These are phyloP conservation scores for Erannis defoliaria DNA, from an alignment of 2,888 invertebrate genomes.

Conservation along the genomic window DNA sequence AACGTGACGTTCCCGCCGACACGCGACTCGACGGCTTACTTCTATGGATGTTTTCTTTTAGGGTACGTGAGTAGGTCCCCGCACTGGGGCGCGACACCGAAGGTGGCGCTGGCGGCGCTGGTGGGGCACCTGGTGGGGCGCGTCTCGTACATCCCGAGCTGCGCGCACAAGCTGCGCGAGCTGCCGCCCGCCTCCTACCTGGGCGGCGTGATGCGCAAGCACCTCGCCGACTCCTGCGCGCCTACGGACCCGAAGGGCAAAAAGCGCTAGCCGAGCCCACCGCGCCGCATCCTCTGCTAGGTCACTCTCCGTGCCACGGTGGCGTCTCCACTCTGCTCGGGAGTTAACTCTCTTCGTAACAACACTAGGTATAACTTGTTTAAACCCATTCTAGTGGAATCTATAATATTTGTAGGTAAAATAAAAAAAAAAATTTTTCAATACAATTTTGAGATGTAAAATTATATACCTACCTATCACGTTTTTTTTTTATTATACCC, in stretches of 20 bases:
- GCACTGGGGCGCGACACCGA: slow-evolving; percentile 90
- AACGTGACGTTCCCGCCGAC: slow-evolving; percentile 62
- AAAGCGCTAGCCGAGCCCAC: neutral
- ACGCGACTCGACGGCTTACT: slow-evolving; percentile 63
- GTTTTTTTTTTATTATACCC: neutral
- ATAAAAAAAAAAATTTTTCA: neutral
- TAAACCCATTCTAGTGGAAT: neutral
- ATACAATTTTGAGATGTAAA: neutral
- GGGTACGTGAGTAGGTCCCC: slow-evolving; percentile 84
- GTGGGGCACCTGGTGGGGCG: slow-evolving; percentile 90
- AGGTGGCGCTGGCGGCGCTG: slow-evolving; percentile 87
- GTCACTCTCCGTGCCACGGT: neutral
- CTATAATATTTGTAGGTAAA: slow-evolving; percentile 1
- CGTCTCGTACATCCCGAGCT: slow-evolving; percentile 90
- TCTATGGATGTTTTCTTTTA: slow-evolving; percentile 83
- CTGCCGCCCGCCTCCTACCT: slow-evolving; percentile 88
- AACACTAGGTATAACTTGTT: neutral
- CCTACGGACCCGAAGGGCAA: slow-evolving; percentile 42
- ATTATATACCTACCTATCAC: slow-evolving; percentile 1
- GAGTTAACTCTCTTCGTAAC: neutral
- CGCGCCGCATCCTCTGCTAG: neutral
- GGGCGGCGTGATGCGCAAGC: slow-evolving; percentile 88
- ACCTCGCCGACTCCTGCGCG: slow-evolving; percentile 55
- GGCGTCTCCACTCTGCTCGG: neutral
- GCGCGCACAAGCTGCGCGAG: slow-evolving; percentile 79